Base-by-base conservation (phyloP, 1,140 invertebrate species). In the Polypedilum pembai region DNA sequence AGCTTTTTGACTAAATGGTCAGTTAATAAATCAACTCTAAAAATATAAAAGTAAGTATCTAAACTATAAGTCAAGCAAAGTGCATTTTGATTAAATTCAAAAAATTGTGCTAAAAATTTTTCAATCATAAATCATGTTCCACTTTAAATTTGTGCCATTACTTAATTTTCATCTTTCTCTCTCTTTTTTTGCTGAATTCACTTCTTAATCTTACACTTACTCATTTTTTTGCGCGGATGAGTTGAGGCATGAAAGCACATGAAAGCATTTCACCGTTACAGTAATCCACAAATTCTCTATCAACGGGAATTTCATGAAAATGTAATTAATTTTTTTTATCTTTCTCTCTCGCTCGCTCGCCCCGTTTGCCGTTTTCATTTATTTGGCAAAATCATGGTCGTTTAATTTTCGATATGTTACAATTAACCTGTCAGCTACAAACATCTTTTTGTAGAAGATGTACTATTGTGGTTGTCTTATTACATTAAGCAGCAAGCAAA, bases 241-340 rank as follows among this genome's bases (percentile, higher is more conserved):
- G n/a, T 3, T 56, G 45, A 56, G 4, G 12, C 45, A 56, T 56
- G 45, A 56, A 56, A 56, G 45, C 45, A n/a, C n/a, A n/a, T n/a
- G n/a, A n/a, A n/a, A n/a, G n/a, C 40, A 45, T 45, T 56, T 56
- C 45, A 56, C 45, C 45, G 45, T 56, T 56, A 56, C 45, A 12
- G 45, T 56, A 56, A 56, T 56, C 45, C 45, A 56, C 45, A 56
- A 56, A 56, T 56, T 56, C 45, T 56, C 45, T 56, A 56, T 56
- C 12, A 56, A 45, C 12, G 45, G 12, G 45, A 56, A 12, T 56
- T 56, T 56, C 45, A 56, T 56, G 45, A 56, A 56, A 56, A 56
- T 56, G 45, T 56, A 56, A 56, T 56, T 56, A 56, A 56, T 56
- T 56, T 56, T n/a, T 56, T 56, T 56, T 56, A n/a, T 56, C n/a